Evolutionary conservation across 2,113 vertebrate genomes (phyloP).

Genomic region (zebrafish (Danio rerio)): DNA sequence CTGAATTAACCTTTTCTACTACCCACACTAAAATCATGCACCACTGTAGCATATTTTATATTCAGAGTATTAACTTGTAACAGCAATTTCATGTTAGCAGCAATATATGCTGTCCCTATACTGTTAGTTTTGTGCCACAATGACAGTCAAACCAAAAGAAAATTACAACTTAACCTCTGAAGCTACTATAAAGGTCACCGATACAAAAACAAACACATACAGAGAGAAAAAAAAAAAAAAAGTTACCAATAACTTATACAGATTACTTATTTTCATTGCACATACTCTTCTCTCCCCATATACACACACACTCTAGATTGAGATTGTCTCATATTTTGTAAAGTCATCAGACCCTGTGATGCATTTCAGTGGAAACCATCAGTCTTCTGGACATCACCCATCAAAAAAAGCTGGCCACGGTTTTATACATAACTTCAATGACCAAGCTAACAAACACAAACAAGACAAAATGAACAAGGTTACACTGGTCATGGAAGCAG

Average conservation of each 20-base stretch:
- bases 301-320: constrained; percentile 64
- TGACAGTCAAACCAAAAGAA: constrained; percentile 54
- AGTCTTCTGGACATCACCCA: constrained; percentile 31
- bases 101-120: constrained; percentile 38
- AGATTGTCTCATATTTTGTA: constrained; percentile 38
- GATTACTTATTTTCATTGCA: constrained; percentile 77
- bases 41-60: constrained; percentile 33
- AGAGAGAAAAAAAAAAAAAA: too few relatives aligned
- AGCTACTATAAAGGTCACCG: constrained; percentile 73
- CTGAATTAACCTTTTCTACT: constrained; percentile 43
- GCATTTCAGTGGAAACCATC: constrained; percentile 65
- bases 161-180: constrained; percentile 30
- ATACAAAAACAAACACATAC: constrained; percentile 71
- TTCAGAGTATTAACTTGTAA: constrained; percentile 46
- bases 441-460: constrained; percentile 67
- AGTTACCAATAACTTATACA: constrained; percentile 72
- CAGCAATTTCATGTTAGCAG: constrained; percentile 75
- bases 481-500: constrained; percentile 68
- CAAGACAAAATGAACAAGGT: constrained; percentile 60
- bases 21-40: constrained; percentile 59
- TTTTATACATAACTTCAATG: constrained; percentile 62
- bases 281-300: constrained; percentile 65
- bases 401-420: constrained; percentile 27
- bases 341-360: constrained; percentile 68
- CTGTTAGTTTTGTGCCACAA: constrained; percentile 43